These are phyloP conservation scores for rat (Rattus norvegicus) DNA, from an alignment of 2,113 vertebrate genomes.

Conservation along the genomic window DNA sequence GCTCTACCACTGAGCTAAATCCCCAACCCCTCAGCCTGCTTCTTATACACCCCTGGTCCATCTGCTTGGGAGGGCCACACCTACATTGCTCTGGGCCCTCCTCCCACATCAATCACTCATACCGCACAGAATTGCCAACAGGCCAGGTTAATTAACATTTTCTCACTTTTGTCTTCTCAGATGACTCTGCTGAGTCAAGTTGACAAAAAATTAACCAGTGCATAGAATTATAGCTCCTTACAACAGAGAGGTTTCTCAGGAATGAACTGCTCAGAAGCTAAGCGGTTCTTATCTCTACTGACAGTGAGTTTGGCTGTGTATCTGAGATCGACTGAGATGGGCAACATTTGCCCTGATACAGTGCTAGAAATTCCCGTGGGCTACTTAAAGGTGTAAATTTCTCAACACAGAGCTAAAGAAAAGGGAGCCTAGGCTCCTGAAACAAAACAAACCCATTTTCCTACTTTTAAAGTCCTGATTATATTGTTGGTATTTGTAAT, in stretches of 20 bases:
- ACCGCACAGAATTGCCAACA: background rate
- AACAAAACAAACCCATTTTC: background rate
- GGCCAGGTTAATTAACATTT: background rate
- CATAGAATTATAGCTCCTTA: background rate
- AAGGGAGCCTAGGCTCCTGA: background rate
- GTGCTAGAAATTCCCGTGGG: background rate
- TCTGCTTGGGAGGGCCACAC: background rate
- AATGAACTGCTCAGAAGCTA: background rate
- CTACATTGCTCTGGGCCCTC: background rate
- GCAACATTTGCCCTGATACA: background rate
- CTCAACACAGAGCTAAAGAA: background rate
- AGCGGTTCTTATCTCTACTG: background rate
- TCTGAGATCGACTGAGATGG: background rate
- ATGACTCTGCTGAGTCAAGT: background rate
- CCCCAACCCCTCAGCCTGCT: too few relatives aligned
- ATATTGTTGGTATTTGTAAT: constrained; percentile 33
- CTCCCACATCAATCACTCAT: background rate
- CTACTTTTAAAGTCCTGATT: background rate
- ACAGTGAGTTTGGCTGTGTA: background rate
- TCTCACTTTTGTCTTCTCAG: background rate
- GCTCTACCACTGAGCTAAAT: too few relatives aligned
- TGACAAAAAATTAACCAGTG: background rate
- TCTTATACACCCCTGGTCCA: background rate
- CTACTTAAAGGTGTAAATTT: background rate
- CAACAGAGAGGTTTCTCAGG: background rate